Conservation (phyloP, 2,113 vertebrate genomes). For the Oreochromis spilurus region DNA sequence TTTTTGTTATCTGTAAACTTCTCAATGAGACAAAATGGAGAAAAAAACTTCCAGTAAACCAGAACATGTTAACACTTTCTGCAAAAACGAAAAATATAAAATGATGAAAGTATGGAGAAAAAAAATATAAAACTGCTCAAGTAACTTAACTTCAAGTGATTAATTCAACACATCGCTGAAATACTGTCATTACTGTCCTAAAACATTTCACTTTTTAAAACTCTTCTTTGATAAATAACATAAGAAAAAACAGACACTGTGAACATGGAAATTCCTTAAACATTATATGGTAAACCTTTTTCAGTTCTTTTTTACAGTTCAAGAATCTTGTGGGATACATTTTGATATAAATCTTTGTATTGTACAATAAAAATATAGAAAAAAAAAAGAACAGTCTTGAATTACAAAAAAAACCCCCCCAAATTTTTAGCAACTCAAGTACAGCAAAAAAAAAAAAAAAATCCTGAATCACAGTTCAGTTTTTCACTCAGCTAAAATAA, state of each 20-base stretch:
- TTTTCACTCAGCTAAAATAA: not conserved
- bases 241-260: not conserved
- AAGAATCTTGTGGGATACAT: not conserved
- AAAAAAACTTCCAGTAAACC: not conserved
- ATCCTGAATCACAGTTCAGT: not conserved
- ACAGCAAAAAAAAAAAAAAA: not conserved
- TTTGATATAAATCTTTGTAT: not conserved
- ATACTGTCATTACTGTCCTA: not conserved
- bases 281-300: not conserved
- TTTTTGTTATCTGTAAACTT: not conserved
- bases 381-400: not conserved
- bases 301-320: accelerated
- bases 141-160: not conserved
- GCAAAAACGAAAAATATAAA: not conserved
- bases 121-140: not conserved
- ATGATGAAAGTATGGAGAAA: not conserved
- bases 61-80: not conserved
- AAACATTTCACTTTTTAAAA: not conserved
- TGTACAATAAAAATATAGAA: not conserved
- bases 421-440: not conserved
- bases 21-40: not conserved
- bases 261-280: not conserved
- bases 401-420: not conserved
- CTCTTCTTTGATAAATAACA: not conserved
- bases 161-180: not conserved